These are phyloP conservation scores for Meganola albula DNA, from an alignment of 2,888 invertebrate genomes.

Conservation along the genomic window DNA sequence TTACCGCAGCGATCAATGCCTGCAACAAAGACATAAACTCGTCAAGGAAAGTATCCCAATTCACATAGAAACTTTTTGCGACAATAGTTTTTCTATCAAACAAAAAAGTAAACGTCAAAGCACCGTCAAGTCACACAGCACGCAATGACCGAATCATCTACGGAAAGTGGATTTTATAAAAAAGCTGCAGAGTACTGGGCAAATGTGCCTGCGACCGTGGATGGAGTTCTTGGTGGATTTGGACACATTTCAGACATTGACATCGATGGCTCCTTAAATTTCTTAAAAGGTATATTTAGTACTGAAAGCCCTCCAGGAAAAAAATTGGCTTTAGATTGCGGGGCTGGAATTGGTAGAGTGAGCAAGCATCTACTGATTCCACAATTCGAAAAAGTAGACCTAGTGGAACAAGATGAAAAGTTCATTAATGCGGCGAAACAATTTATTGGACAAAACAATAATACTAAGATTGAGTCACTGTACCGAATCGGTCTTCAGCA, in stretches of 20 bases:
- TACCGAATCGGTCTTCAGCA: constrained; percentile 88
- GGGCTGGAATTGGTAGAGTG: constrained; percentile 97
- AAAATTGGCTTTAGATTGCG: constrained; percentile 91
- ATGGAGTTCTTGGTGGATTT: constrained; percentile 97
- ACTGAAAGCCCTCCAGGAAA: constrained; percentile 74
- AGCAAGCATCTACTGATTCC: constrained; percentile 89
- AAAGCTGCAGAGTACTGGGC: constrained; percentile 92
- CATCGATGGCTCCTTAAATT: constrained; percentile 88
- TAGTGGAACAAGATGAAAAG: constrained; percentile 92
- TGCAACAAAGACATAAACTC: constrained; percentile 68
- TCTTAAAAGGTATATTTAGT: constrained; percentile 78
- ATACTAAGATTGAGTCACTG: constrained; percentile 80
- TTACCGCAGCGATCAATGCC: constrained; percentile 86
- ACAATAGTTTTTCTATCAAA: too few relatives aligned
- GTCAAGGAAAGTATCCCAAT: too few relatives aligned
- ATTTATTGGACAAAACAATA: constrained; percentile 49
- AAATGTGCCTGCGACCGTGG: constrained; percentile 88
- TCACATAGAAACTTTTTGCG: too few relatives aligned
- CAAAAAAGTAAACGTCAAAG: too few relatives aligned
- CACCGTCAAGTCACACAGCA: too few relatives aligned
- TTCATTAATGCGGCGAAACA: constrained; percentile 87
- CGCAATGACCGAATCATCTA: constrained; percentile 10
- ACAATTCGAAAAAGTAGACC: constrained; percentile 88
- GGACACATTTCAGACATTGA: constrained; percentile 91
- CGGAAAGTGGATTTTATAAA: constrained; percentile 77